Evolutionary conservation across 2,888 invertebrate species (phyloP).

Genomic region (Gymnoscelis rufifasciata): DNA sequence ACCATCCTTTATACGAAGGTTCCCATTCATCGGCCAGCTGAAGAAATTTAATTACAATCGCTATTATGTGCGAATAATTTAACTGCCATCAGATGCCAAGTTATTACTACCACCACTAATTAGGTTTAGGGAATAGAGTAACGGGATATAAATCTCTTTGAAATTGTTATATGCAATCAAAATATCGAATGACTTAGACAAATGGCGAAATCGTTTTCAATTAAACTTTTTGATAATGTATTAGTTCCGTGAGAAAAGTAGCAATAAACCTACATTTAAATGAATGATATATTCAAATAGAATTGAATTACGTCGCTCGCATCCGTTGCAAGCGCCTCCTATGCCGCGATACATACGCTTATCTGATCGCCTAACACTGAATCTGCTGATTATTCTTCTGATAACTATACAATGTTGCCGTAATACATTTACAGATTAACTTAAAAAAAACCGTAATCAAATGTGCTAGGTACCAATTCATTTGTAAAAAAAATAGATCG

Average conservation of each 20-base stretch:
- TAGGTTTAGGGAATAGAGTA: conserved; percentile 44
- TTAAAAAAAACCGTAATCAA: no score
- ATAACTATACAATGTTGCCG: conserved; percentile 37
- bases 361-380: conserved; percentile 71
- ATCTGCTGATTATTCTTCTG: conserved; percentile 59
- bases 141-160: conserved; percentile 45
- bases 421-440: conserved; percentile 10
- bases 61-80: conserved; percentile 50
- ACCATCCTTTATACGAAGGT: conserved; percentile 63
- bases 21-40: conserved; percentile 49
- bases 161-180: conserved; percentile 48
- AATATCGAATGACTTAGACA: conserved; percentile 56
- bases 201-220: conserved; percentile 72
- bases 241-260: conserved; percentile 78
- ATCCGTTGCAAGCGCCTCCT: conserved; percentile 71
- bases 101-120: conserved; percentile 37
- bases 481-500: no score
- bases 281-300: conserved; percentile 76
- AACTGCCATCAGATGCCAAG: conserved; percentile 34
- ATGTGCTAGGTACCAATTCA: no score
- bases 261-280: conserved; percentile 77
- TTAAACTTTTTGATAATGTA: conserved; percentile 72
- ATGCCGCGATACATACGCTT: conserved; percentile 58
- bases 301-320: conserved; percentile 69
- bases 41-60: conserved; percentile 48